Evolutionary conservation across 2,797 vertebrate species (phyloP).

Genomic region (Cossypha caffra): DNA sequence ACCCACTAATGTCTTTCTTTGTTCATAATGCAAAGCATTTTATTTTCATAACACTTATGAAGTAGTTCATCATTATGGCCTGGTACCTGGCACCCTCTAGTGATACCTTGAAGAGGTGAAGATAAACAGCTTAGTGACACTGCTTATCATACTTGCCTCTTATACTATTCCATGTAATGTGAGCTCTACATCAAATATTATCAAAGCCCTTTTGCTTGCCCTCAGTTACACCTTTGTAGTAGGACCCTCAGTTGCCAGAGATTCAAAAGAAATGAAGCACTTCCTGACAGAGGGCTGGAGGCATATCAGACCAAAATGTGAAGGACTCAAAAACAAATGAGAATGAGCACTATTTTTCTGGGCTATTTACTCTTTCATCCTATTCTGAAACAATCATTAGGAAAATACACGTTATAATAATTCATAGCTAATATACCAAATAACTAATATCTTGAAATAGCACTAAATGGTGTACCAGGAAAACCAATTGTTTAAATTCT

Average conservation of each 20-base stretch:
- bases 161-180: neutral
- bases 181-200: neutral
- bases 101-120: neutral
- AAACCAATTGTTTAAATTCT: neutral
- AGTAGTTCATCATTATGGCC: neutral
- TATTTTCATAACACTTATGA: neutral
- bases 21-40: neutral
- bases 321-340: neutral
- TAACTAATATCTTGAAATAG: neutral
- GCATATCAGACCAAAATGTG: neutral
- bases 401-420: neutral
- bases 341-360: neutral
- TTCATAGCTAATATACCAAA: neutral
- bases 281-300: neutral
- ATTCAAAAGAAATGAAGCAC: neutral
- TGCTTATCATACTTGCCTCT: neutral
- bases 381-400: neutral
- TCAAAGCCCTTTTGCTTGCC: neutral
- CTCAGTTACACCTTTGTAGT: neutral
- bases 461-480: neutral
- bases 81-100: constrained; percentile 37
- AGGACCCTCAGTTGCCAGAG: neutral
- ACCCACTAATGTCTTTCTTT: neutral
- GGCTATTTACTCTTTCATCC: neutral
- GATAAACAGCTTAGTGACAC: neutral